phyloP scores from a whole-genome alignment of 2,113 vertebrate genomes.

The Nibea albiflora region DNA sequence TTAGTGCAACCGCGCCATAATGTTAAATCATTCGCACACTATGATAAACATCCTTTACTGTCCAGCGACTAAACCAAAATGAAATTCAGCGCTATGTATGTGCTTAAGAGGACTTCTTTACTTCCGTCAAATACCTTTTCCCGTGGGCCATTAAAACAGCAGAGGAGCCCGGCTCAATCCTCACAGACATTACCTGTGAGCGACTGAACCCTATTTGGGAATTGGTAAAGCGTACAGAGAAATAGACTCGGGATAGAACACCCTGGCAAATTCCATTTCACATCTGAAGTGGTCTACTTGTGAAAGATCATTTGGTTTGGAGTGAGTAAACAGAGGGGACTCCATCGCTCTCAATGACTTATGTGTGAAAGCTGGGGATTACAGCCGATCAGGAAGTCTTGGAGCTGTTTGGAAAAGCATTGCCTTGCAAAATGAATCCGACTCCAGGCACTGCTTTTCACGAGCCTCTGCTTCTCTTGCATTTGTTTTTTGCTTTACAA shows the following conservation, averaged over 20 bases:
- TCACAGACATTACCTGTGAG: constrained; percentile 94
- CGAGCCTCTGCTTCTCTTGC: constrained; percentile 44
- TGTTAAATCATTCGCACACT: constrained; percentile 86
- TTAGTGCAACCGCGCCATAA: constrained; percentile 51
- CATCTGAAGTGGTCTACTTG: constrained; percentile 98
- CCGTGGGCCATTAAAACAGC: constrained; percentile 88
- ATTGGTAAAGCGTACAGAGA: constrained; percentile 92
- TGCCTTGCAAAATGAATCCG: constrained; percentile 72
- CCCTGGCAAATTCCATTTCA: constrained; percentile 96
- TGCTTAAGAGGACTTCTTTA: constrained; percentile 90
- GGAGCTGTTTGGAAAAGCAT: constrained; percentile 91
- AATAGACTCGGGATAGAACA: constrained; percentile 92
- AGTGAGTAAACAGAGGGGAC: constrained; percentile 95
- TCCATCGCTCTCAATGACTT: constrained; percentile 97
- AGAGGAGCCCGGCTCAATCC: constrained; percentile 90
- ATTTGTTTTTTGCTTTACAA: constrained; percentile 29
- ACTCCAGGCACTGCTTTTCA: constrained; percentile 45
- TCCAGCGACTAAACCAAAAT: constrained; percentile 92
- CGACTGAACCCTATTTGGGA: constrained; percentile 94
- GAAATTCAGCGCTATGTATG: constrained; percentile 89
- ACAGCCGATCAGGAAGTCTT: constrained; percentile 92
- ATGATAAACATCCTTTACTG: constrained; percentile 87
- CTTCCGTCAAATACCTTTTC: constrained; percentile 89
- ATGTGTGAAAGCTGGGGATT: constrained; percentile 91
- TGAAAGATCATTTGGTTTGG: constrained; percentile 98